Evolutionary conservation across 2,888 invertebrate genomes (phyloP), one percentile per base, ranked within the genome.

Genomic region (Adelognathus sp.): DNA sequence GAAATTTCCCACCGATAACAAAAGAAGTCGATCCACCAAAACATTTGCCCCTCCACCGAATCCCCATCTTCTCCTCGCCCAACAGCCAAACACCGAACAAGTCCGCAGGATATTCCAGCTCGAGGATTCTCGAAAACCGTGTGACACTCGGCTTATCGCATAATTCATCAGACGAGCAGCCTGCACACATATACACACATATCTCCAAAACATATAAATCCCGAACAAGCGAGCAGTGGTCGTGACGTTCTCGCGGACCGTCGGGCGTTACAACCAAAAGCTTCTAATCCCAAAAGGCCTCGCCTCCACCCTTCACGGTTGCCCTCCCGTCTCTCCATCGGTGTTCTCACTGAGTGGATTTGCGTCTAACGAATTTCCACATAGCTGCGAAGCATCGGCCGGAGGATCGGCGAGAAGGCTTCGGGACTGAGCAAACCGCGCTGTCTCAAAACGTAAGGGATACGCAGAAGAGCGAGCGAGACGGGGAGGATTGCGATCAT

Each of bases 281-380:
- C 78, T 64, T 70, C 73, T 78, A 78, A 78, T 74, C 78, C 78
- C 63, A 46, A 41, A 60, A 41, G n/a, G n/a, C n/a, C 63, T 18
- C 24, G n/a, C 29, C 18, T 5, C 16, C 39, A 14, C 61, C 54
- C 56, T 56, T 41, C 29, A 27, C 76, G 58, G 61, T n/a, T n/a
- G 36, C 36, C 11, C 21, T 14, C 18, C n/a, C 36, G 18, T 21
- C n/a, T n/a, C n/a, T n/a, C n/a, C n/a, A n/a, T n/a, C n/a, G n/a
- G n/a, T n/a, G n/a, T n/a, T n/a, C n/a, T 58, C 18, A 7, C 58
- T 21, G 33, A 58, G 36, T 58, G 33, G 33, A 58, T 58, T 58
- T 58, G 21, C 58, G 18, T 36, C 36, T 36, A 36, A 33, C 58
- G 36, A 58, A 58, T 33, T 58, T 58, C 36, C 36, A 58, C n/a